Base-by-base conservation (phyloP, 2,113 vertebrate genomes). In the Axis porcinus region DNA sequence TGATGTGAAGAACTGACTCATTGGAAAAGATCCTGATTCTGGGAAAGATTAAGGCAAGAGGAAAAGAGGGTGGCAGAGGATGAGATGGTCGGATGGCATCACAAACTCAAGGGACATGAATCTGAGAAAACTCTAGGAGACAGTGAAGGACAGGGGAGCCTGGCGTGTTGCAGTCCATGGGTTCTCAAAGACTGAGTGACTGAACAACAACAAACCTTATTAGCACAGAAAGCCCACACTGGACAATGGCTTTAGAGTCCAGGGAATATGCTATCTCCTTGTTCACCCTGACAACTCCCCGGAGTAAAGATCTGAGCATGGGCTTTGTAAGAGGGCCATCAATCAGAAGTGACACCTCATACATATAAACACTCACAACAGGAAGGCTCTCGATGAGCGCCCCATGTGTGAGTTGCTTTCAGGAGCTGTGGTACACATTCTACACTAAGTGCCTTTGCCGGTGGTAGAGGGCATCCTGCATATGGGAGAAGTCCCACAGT, bases 321-420 rank as follows among this genome's bases (percentile, higher is more conserved):
- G 58, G 27, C 45, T 40, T 36, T 82, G 28, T 43, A 58, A n/a
- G 50, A 60, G 6, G 14, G 57, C 47, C 40, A 3, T 14, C 28
- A 3, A 6, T 58, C 50, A 76, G 33, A 33, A 52, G 33, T 52
- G 19, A 21, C 36, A 55, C 45, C 16, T 86, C 36, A 55, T 16
- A 17, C 0, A 11, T 28, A 9, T 0, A 23, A 43, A 47, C 36
- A 8, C 28, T 28, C 16, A 23, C 14, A 6, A 9, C 10, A 16
- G 67, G 55, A 40, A 86, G 55, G 14, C n/a, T 78, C 11, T 57
- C 6, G 11, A 30, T 9, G 45, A 64, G 16, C 4, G 1, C 16
- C 55, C 15, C 19, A 4, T 7, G 21, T 2, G 33, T 36, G 16
- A 28, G 43, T 10, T 30, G 23, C 30, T 64, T n/a, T 79, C 57